phyloP scores from a whole-genome alignment of 2,888 invertebrate species.

The Ptilodon capucinus region DNA sequence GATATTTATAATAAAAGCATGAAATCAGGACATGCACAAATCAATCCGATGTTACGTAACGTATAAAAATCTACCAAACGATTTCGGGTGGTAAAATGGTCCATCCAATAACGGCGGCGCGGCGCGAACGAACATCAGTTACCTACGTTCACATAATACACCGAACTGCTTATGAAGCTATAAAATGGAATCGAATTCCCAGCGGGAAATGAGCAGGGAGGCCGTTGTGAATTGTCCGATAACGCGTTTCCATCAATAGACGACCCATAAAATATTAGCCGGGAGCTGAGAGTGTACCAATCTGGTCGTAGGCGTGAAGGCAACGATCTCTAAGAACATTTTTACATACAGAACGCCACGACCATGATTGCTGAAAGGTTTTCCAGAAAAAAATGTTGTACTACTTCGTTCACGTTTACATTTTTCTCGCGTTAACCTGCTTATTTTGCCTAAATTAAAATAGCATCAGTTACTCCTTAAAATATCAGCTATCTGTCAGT shows the following conservation, averaged over 20 bases:
- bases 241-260: slow-evolving; percentile 43
- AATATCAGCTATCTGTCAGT: no score
- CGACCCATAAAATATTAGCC: slow-evolving; percentile 26
- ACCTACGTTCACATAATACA: background rate
- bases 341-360: no score
- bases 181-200: slow-evolving; percentile 45
- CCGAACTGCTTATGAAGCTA: slow-evolving; percentile 12
- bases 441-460: no score
- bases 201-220: slow-evolving; percentile 44
- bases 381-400: no score
- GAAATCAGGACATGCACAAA: background rate
- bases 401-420: no score
- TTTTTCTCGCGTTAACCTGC: no score
- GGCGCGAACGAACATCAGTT: background rate
- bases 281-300: slow-evolving; percentile 2
- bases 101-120: background rate
- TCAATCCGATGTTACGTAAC: background rate
- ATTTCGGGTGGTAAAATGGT: background rate
- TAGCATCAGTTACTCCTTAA: no score
- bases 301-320: background rate
- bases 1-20: background rate
- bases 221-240: slow-evolving; percentile 43
- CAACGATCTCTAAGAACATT: background rate
- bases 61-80: background rate
- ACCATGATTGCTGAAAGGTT: no score